Evolutionary conservation across 2,113 vertebrate genomes (phyloP).

Genomic region (Clarias batrachus): DNA sequence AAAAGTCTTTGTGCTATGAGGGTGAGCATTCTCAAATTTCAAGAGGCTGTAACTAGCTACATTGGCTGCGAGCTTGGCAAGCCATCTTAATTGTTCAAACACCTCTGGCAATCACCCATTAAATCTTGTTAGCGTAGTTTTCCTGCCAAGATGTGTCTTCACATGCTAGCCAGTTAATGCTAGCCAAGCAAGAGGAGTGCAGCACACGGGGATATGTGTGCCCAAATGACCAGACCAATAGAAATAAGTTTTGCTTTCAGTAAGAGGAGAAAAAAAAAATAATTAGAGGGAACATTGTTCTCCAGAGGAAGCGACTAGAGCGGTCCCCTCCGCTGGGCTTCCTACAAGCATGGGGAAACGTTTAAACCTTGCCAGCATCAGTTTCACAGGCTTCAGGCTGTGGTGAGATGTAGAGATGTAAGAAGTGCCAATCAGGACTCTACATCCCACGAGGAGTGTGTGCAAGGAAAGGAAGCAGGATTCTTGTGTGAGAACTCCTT

Average conservation of each 20-base stretch:
- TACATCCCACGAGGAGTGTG: constrained; percentile 25
- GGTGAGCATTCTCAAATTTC: neutral
- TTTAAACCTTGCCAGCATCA: constrained; percentile 41
- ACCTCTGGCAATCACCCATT: neutral
- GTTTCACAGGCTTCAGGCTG: constrained; percentile 45
- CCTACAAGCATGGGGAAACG: constrained; percentile 26
- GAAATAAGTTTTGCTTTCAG: neutral
- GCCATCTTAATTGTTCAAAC: neutral
- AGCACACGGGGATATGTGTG: neutral
- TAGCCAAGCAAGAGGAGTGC: neutral
- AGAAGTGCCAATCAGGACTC: constrained; percentile 32
- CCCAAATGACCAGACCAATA: neutral
- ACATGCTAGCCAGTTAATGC: neutral
- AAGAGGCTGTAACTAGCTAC: neutral
- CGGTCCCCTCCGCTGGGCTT: constrained; percentile 17
- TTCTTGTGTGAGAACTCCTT: constrained; percentile 14
- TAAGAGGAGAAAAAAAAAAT: neutral
- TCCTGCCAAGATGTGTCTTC: neutral
- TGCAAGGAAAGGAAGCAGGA: constrained; percentile 20
- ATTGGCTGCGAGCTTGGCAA: neutral
- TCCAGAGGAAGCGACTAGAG: constrained; percentile 4
- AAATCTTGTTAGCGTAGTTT: neutral
- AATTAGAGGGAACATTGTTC: neutral
- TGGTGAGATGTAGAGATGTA: constrained; percentile 14
- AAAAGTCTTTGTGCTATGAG: neutral